Evolutionary conservation across 2,113 vertebrate species (phyloP).

Genomic region (Campylorhamphus procurvoides): DNA sequence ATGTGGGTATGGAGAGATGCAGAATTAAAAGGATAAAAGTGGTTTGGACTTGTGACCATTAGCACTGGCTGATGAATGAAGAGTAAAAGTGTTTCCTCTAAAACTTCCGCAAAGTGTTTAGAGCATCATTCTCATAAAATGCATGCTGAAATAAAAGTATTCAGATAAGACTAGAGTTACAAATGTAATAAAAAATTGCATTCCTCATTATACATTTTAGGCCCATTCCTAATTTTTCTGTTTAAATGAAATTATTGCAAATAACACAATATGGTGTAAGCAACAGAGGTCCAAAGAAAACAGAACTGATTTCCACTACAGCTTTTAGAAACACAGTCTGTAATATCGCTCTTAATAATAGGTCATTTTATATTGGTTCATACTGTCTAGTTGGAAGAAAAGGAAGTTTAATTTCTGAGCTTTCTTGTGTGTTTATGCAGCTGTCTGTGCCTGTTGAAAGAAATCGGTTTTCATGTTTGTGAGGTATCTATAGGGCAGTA

Average conservation of each 20-base stretch:
- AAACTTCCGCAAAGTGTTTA: background rate
- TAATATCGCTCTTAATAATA: background rate
- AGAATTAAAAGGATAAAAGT: background rate
- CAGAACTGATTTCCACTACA: background rate
- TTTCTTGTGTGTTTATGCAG: background rate
- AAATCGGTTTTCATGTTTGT: background rate
- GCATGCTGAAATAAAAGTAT: background rate
- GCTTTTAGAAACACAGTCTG: background rate
- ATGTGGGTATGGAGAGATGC: background rate
- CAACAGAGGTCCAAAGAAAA: background rate
- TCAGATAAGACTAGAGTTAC: background rate
- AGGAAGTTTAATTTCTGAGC: background rate
- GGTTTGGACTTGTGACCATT: background rate
- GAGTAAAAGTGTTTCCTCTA: background rate
- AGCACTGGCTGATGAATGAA: background rate
- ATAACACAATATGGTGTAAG: background rate
- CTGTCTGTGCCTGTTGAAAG: background rate
- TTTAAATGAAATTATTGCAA: background rate
- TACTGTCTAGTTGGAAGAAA: background rate
- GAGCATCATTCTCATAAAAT: background rate
- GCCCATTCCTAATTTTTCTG: background rate
- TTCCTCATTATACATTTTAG: background rate
- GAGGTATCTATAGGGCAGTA: background rate
- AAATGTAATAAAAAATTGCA: background rate
- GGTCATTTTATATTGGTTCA: background rate